Evolutionary conservation across 2,113 vertebrate species (phyloP).

Genomic region (Hippopotamus amphibius): DNA sequence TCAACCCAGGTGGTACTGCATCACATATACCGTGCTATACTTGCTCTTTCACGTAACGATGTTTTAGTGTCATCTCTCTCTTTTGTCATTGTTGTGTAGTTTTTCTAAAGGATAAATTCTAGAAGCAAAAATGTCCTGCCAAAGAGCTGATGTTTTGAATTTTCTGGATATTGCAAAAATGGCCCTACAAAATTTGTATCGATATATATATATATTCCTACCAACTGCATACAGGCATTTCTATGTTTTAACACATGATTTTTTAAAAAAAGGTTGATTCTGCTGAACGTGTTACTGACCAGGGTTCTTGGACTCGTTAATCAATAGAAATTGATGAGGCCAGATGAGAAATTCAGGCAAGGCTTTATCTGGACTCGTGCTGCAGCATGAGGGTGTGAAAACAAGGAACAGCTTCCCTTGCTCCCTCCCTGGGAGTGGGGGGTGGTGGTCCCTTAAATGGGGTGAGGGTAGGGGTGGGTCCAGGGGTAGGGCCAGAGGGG

Average conservation of each 20-base stretch:
- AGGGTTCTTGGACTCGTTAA: background rate
- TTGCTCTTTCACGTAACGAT: background rate
- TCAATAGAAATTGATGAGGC: background rate
- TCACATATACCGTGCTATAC: fast-evolving
- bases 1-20: background rate
- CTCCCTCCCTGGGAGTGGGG: background rate
- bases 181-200: background rate
- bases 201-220: background rate
- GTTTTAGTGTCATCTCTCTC: background rate
- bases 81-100: background rate
- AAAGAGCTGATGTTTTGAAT: background rate
- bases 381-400: background rate
- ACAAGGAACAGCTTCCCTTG: background rate
- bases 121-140: background rate
- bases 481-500: background rate
- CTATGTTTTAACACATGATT: background rate
- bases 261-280: conserved; percentile 16
- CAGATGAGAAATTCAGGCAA: background rate
- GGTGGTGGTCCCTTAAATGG: background rate
- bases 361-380: background rate
- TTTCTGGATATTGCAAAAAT: background rate
- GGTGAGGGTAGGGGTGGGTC: background rate
- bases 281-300: background rate
- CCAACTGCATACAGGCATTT: background rate
- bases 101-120: conserved; percentile 27